Base-by-base conservation (phyloP, 2,797 vertebrate genomes). In the Lagocephalus sceleratus region DNA sequence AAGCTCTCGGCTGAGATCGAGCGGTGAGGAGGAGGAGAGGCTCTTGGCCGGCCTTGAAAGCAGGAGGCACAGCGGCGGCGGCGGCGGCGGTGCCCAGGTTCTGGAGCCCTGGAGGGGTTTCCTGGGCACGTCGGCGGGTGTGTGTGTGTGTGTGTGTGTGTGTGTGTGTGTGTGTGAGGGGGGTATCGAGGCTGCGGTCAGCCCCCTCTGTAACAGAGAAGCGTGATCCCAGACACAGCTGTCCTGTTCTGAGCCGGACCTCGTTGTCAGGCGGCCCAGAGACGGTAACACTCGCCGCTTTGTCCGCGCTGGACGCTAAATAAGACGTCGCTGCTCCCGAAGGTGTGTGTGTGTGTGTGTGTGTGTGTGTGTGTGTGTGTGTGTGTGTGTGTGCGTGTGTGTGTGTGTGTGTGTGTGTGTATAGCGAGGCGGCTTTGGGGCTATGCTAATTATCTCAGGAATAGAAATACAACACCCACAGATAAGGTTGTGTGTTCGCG, bases 21-120 rank as follows among this genome's bases (percentile, higher is more conserved):
- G 81, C 61, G 46, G 60, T 45, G 42, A 66, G 58, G 61, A 67
- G 68, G 76, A 80, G 75, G 81, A 83, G 77, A 84, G 79, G 76
- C 68, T 81, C 78, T 87, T 89, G 88, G 88, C 83, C 66, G 80
- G 79, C 82, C 82, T 85, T 88, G 85, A 89, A 89, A 89, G 86
- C 67, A 68, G 83, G 85, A 82, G 75, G 79, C 79, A 82, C 80
- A 84, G 73, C 49, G 20, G 66, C 66, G 61, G 52, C 12, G 32
- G 4, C 32, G 32, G 81, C 78, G 60, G 73, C 51, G 20, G 66
- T 85, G 85, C 81, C 81, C 80, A 76, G 84, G 81, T 84, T 42
- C 83, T 79, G 81, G 76, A 85, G 68, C 75, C 79, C 85, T 76
- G 78, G 74, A 85, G 86, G 85, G 78, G 77, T 83, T 86, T 87